These are phyloP conservation scores for Branchinecta lindahli DNA, from an alignment of 1,140 invertebrate genomes.

Conservation along the genomic window DNA sequence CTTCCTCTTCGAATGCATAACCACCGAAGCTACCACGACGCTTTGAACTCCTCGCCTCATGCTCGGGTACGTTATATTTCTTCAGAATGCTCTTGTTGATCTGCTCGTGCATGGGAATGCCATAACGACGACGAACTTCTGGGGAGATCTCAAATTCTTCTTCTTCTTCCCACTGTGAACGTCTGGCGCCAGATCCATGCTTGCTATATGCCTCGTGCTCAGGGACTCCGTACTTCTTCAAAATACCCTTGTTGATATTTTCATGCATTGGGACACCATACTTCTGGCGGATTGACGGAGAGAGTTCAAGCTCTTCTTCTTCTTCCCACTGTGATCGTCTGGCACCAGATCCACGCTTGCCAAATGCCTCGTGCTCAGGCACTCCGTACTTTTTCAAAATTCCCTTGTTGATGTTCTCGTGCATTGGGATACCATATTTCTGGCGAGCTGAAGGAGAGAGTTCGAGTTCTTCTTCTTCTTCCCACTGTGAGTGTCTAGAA, in stretches of 20 bases:
- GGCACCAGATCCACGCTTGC: too few relatives aligned
- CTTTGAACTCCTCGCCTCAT: background rate
- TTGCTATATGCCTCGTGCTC: background rate
- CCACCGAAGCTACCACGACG: background rate
- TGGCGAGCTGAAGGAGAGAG: too few relatives aligned
- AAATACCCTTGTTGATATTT: background rate
- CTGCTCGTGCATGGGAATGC: background rate
- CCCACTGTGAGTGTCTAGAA: too few relatives aligned
- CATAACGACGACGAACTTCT: background rate
- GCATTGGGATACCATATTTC: too few relatives aligned
- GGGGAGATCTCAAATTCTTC: slow-evolving; percentile 3
- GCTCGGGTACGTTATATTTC: background rate
- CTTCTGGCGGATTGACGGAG: background rate
- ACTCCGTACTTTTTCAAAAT: too few relatives aligned
- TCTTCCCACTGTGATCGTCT: background rate
- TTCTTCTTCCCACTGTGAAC: background rate
- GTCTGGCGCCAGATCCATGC: too few relatives aligned
- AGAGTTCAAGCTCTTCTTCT: background rate
- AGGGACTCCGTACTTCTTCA: background rate
- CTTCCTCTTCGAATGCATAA: background rate
- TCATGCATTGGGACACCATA: background rate
- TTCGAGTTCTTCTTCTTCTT: too few relatives aligned
- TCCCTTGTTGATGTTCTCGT: too few relatives aligned
- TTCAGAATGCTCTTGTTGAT: background rate
- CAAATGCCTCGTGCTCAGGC: too few relatives aligned